Evolutionary conservation across 2,888 invertebrate genomes (phyloP).

Genomic region (Drosophila nr. perissopoda): DNA sequence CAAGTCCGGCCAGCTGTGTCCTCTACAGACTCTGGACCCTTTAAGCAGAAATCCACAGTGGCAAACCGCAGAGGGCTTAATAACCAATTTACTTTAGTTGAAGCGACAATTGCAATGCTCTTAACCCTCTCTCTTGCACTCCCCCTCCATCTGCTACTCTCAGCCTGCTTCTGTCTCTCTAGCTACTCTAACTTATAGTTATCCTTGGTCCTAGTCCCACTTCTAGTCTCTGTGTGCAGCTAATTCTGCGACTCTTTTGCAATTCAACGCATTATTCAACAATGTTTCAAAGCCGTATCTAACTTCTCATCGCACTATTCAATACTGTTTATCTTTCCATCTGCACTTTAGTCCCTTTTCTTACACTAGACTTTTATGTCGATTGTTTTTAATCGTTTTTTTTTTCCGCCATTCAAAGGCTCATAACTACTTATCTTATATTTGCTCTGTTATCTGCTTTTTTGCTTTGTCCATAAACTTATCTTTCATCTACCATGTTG

Average conservation of each 20-base stretch:
- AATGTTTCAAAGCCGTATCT: not conserved
- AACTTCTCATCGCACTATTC: not conserved
- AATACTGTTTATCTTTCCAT: not conserved
- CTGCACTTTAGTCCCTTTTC: not conserved
- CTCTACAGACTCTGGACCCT: constrained; percentile 22
- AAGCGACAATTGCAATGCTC: constrained; percentile 54
- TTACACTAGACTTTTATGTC: not conserved
- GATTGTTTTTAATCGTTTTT: not conserved
- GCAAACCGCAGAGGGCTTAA: constrained; percentile 27
- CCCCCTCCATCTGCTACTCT: not conserved
- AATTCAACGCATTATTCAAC: constrained; percentile 12
- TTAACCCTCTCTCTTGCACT: not conserved
- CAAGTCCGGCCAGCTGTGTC: constrained; percentile 63
- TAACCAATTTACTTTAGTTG: constrained; percentile 45
- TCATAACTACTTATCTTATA: not conserved
- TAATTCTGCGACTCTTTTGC: constrained; percentile 1
- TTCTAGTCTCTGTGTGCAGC: not conserved
- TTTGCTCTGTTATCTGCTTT: not conserved
- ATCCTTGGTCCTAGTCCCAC: not conserved
- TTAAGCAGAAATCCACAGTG: not conserved
- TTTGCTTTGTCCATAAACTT: not conserved
- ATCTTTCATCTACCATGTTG: not conserved
- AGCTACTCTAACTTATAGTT: not conserved
- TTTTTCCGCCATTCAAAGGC: not conserved
- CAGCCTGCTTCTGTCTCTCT: not conserved